Conservation (phyloP, 2,797 vertebrate genomes). For the Dipus sagitta region DNA sequence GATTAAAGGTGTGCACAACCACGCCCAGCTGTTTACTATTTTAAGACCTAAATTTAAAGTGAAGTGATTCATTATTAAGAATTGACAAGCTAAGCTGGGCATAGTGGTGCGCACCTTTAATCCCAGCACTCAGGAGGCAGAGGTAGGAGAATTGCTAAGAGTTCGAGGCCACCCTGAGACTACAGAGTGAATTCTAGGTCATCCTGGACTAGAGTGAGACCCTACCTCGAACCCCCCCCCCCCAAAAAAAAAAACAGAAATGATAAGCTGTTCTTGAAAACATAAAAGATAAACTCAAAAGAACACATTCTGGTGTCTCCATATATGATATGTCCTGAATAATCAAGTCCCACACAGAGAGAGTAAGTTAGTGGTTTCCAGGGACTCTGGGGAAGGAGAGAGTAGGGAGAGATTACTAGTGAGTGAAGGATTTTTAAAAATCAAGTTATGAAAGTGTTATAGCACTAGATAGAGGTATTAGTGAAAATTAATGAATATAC, state of each 20-base stretch:
- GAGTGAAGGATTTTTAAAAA: slow-evolving; percentile 18
- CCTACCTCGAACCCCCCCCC: too few relatives aligned
- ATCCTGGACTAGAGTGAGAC: too few relatives aligned
- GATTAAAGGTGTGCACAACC: too few relatives aligned
- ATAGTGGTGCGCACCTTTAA: too few relatives aligned
- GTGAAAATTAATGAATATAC: not conserved
- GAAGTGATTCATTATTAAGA: not conserved
- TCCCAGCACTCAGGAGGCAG: too few relatives aligned
- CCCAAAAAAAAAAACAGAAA: not conserved
- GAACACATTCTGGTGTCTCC: not conserved
- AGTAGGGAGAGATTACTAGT: not conserved
- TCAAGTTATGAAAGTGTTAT: slow-evolving; percentile 19
- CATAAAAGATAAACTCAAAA: slow-evolving; percentile 17
- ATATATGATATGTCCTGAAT: slow-evolving; percentile 6
- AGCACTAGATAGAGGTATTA: slow-evolving; percentile 10
- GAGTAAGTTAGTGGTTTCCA: not conserved
- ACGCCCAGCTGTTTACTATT: not conserved
- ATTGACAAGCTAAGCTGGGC: not conserved
- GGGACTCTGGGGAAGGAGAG: not conserved
- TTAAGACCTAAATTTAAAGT: slow-evolving; percentile 58
- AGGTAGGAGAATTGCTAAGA: too few relatives aligned
- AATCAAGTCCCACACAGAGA: not conserved
- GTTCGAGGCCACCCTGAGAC: too few relatives aligned
- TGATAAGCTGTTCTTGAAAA: slow-evolving; percentile 52
- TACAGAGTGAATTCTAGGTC: too few relatives aligned